Percentiles rank a stretch among this genome's conserved stretches.
These are phyloP conservation scores for Orchesella flavescens DNA, from an alignment of 2,888 invertebrate genomes.

Conservation along the genomic window DNA sequence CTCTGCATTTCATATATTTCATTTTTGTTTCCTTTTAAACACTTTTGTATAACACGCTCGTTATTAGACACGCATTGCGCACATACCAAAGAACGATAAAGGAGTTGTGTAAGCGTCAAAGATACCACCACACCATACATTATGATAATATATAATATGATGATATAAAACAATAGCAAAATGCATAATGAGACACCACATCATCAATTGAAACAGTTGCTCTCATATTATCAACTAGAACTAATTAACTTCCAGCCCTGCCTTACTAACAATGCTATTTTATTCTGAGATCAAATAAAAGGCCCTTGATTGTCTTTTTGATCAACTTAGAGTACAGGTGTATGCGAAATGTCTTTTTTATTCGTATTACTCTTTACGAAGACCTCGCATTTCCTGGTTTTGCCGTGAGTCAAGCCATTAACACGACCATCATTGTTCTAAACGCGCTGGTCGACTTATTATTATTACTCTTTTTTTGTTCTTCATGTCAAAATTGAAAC, in stretches of 20 bases:
- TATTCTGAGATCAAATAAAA: conserved; percentile 22
- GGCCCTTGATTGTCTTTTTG: conserved; percentile 34
- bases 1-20: not conserved
- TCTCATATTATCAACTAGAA: conserved; percentile 10
- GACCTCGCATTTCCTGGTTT: conserved; percentile 43
- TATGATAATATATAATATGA: not conserved
- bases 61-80: not conserved
- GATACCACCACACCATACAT: not conserved
- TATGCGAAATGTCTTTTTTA: not conserved
- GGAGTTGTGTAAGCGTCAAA: not conserved
- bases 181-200: not conserved
- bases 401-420: conserved; percentile 31
- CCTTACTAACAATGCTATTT: conserved; percentile 9
- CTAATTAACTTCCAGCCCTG: conserved; percentile 47
- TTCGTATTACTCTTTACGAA: conserved; percentile 3
- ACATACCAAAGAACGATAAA: not conserved
- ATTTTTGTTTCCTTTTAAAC: not conserved
- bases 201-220: not conserved
- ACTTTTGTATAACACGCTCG: not conserved
- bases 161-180: not conserved
- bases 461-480: conserved; percentile 40
- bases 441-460: not conserved
- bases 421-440: conserved; percentile 46
- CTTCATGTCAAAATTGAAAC: conserved; percentile 44
- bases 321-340: conserved; percentile 12